A percentile compares a stretch with the other conserved stretches of the same genome.
Conservation (phyloP, 2,888 invertebrate genomes). For the Platycnemis pennipes region DNA sequence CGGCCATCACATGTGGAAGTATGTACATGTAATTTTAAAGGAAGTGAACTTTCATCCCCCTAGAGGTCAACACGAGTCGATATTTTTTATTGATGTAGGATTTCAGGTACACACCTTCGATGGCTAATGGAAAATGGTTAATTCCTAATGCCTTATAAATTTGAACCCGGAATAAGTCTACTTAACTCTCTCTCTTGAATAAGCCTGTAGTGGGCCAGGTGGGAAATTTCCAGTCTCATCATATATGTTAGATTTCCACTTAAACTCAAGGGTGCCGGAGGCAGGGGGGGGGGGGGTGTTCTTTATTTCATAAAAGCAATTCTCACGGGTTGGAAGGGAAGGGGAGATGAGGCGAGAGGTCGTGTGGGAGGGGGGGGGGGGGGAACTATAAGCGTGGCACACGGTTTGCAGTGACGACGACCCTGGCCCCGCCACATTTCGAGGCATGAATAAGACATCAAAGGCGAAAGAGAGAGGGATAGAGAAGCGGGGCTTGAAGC, state of each 20-base stretch:
- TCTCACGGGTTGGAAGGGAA: neutral
- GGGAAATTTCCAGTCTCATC: neutral
- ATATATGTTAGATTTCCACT: neutral
- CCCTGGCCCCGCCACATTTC: conserved; percentile 33
- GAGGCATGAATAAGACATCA: conserved; percentile 57
- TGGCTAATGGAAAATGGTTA: no score
- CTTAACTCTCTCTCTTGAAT: no score
- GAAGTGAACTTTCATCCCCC: no score
- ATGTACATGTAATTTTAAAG: no score
- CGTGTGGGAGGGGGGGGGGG: neutral
- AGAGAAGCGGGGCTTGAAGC: neutral
- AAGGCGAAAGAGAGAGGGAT: neutral
- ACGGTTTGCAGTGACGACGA: neutral
- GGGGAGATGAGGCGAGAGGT: neutral
- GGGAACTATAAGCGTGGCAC: neutral
- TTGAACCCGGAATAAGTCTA: no score
- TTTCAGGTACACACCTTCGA: no score
- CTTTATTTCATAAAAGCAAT: neutral
- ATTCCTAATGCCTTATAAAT: no score
- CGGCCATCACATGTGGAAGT: no score
- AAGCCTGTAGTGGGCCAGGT: no score
- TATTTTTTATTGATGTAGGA: no score
- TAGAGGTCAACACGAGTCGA: no score
- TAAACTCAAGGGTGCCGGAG: neutral
- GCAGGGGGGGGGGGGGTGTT: neutral